Conservation (phyloP, 64 coral and sea anemone species). For the Dendronephthya gigantea region DNA sequence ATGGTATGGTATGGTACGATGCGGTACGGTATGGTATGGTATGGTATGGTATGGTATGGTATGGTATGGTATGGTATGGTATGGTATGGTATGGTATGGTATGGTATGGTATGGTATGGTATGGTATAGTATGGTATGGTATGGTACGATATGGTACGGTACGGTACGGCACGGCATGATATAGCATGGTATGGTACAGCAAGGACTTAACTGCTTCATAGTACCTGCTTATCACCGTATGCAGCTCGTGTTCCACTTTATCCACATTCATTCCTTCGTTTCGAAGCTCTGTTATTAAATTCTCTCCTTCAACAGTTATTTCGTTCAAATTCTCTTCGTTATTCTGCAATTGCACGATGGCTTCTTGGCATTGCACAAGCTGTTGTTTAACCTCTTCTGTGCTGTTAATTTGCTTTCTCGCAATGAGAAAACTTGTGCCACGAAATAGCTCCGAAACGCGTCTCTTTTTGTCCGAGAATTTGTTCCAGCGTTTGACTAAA, state of each 20-base stretch:
- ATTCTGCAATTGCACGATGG: slow-evolving; percentile 48
- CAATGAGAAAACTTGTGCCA: neutral
- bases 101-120: neutral
- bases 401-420: neutral
- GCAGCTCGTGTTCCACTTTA: slow-evolving; percentile 62
- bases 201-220: neutral
- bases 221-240: slow-evolving; percentile 30
- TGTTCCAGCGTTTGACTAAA: neutral
- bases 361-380: slow-evolving; percentile 17
- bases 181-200: slow-evolving; percentile 25
- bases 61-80: neutral
- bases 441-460: neutral
- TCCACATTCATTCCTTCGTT: slow-evolving; percentile 61
- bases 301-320: slow-evolving; percentile 57
- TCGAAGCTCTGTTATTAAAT: slow-evolving; percentile 56
- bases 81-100: slow-evolving; percentile 31
- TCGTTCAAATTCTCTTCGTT: slow-evolving; percentile 50
- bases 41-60: too few relatives aligned
- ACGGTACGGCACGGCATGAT: neutral
- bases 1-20: too few relatives aligned
- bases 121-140: too few relatives aligned
- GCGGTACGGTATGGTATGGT: too few relatives aligned
- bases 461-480: neutral
- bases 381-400: neutral
- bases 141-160: too few relatives aligned